A percentile compares a stretch with the other conserved stretches of the same genome.
Evolutionary conservation across 2,797 vertebrate genomes (phyloP).

Genomic region (Premnoplex brunnescens): DNA sequence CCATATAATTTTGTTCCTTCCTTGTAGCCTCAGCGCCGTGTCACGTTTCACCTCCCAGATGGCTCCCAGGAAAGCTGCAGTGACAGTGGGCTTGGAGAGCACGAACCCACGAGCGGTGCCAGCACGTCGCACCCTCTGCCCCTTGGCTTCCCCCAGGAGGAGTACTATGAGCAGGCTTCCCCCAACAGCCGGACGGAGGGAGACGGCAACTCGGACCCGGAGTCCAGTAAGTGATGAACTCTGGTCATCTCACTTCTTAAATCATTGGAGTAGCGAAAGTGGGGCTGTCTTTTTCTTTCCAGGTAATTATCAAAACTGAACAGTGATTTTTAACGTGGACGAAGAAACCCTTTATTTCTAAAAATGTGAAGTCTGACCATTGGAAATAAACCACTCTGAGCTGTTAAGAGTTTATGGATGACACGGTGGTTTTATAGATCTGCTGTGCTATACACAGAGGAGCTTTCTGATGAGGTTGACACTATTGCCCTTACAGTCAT

Average conservation of each 20-base stretch:
- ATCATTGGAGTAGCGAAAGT: background rate
- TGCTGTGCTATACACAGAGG: background rate
- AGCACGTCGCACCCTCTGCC: conserved; percentile 87
- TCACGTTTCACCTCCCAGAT: conserved; percentile 96
- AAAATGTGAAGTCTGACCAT: background rate
- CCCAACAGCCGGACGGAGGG: conserved; percentile 95
- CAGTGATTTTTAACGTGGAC: fast-evolving
- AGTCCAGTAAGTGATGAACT: conserved; percentile 89
- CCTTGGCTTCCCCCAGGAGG: conserved; percentile 89
- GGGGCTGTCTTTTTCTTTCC: background rate
- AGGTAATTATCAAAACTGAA: fast-evolving
- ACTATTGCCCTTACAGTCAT: background rate
- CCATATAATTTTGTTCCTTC: conserved; percentile 65
- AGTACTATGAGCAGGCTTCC: conserved; percentile 91
- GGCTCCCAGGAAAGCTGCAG: conserved; percentile 95
- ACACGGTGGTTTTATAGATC: background rate
- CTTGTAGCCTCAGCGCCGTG: conserved; percentile 89
- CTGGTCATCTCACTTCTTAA: background rate
- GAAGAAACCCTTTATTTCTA: background rate
- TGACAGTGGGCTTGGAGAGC: conserved; percentile 90
- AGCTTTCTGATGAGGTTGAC: conserved; percentile 61
- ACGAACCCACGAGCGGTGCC: conserved; percentile 80
- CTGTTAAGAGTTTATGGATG: background rate
- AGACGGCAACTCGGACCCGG: conserved; percentile 97
- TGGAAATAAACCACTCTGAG: background rate